phyloP scores from a whole-genome alignment of 2,113 vertebrate species.

The Corydoras maculifer region DNA sequence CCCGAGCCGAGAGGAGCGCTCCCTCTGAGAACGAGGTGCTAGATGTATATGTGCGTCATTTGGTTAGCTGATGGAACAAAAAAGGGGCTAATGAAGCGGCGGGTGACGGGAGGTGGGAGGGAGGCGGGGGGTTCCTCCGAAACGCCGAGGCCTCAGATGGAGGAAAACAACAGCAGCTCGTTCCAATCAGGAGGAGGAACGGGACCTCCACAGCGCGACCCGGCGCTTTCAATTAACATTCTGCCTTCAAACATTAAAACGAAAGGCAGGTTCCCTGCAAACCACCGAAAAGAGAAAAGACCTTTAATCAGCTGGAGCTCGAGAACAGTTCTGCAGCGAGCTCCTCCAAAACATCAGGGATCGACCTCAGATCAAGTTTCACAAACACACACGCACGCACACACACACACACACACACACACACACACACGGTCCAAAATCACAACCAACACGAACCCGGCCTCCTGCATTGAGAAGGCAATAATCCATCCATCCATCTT shows the following conservation, averaged over 20 bases:
- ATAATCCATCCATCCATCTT: no score
- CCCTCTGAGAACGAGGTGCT: conserved; percentile 48
- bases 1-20: conserved; percentile 24
- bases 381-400: no score
- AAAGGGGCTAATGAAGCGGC: conserved; percentile 40
- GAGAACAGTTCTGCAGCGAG: no score
- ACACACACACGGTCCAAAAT: no score
- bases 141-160: conserved; percentile 34
- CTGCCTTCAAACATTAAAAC: conserved; percentile 43
- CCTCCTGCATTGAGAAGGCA: no score
- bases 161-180: conserved; percentile 61
- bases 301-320: conserved; percentile 39
- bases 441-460: no score
- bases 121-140: conserved; percentile 20
- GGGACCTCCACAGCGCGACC: conserved; percentile 47
- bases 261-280: conserved; percentile 47
- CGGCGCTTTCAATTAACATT: conserved; percentile 58
- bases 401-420: no score
- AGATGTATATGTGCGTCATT: conserved; percentile 47
- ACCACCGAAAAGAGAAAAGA: conserved; percentile 44
- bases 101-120: conserved; percentile 3
- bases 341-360: no score
- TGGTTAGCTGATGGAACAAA: conserved; percentile 38
- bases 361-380: no score
- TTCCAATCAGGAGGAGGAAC: conserved; percentile 43